These are phyloP conservation scores for Cliona cf. orientalis DNA, from an alignment of 37 sponge, comb jelly and placozoan genomes.

Conservation along the genomic window DNA sequence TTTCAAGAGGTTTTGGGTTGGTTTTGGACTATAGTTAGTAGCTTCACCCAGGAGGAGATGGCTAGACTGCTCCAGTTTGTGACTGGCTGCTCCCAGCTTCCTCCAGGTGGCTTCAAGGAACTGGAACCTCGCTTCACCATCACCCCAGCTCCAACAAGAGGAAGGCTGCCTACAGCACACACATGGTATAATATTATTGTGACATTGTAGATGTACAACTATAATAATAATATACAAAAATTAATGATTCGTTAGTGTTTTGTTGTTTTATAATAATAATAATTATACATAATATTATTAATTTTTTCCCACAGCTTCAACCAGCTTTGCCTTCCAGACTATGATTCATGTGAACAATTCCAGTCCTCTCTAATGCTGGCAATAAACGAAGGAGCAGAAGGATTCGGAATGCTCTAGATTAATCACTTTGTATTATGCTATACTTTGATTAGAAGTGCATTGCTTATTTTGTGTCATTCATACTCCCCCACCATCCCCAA, in stretches of 20 bases:
- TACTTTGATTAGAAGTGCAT: too few species aligned
- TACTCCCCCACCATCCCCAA: too few species aligned
- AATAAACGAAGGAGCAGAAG: constrained; percentile 89
- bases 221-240: background rate
- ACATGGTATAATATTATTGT: constrained; percentile 72
- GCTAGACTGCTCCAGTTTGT: constrained; percentile 83
- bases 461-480: too few species aligned
- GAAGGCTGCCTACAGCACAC: constrained; percentile 83
- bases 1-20: constrained; percentile 67
- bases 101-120: constrained; percentile 87
- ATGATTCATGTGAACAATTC: constrained; percentile 82
- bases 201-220: background rate
- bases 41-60: constrained; percentile 90
- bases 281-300: background rate
- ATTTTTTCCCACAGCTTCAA: constrained; percentile 78
- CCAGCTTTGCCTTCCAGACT: constrained; percentile 85
- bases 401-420: constrained; percentile 83
- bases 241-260: background rate
- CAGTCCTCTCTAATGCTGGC: constrained; percentile 76
- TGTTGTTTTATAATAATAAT: background rate
- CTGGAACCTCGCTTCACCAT: constrained; percentile 74
- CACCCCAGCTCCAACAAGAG: constrained; percentile 62
- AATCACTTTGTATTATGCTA: too few species aligned
- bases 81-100: constrained; percentile 91
- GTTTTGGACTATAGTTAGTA: constrained; percentile 84